A percentile compares a stretch with the other conserved stretches of the same genome.
phyloP scores from a whole-genome alignment of 2,888 invertebrate species.

The Apantesis nais region DNA sequence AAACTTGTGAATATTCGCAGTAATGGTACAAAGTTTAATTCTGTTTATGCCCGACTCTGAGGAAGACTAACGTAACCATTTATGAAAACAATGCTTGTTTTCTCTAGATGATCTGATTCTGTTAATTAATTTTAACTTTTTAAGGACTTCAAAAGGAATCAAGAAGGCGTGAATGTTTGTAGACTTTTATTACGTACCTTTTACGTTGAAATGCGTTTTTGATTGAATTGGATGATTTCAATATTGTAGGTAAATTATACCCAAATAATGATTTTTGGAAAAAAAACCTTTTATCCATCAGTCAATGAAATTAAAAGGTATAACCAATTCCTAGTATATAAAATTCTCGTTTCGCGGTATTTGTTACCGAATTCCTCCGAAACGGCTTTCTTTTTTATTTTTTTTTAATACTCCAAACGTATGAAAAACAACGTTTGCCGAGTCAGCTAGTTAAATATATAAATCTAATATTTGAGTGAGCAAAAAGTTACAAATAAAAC shows the following conservation, averaged over 20 bases:
- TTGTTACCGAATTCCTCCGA: too few relatives aligned
- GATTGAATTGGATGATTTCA: neutral
- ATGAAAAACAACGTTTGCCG: too few relatives aligned
- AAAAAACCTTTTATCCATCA: too few relatives aligned
- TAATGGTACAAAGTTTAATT: slow-evolving; percentile 25
- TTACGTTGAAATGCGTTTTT: neutral
- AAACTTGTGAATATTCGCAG: slow-evolving; percentile 28
- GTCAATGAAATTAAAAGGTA: too few relatives aligned
- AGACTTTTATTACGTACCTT: neutral
- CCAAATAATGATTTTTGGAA: neutral
- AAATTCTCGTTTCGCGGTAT: too few relatives aligned
- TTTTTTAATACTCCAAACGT: too few relatives aligned
- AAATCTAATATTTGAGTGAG: too few relatives aligned
- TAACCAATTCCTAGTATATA: too few relatives aligned
- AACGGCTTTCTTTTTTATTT: too few relatives aligned
- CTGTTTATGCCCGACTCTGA: slow-evolving; percentile 18
- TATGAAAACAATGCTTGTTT: slow-evolving; percentile 6
- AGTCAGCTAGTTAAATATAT: too few relatives aligned
- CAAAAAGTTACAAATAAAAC: too few relatives aligned
- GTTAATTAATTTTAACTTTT: slow-evolving; percentile 3
- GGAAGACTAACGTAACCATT: neutral
- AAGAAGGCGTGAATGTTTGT: neutral
- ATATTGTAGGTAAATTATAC: neutral
- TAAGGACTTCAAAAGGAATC: slow-evolving; percentile 9
- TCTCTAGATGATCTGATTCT: too few relatives aligned